phyloP scores from a whole-genome alignment of 1,140 invertebrate species.

The Ceratosolen fusciceps region DNA sequence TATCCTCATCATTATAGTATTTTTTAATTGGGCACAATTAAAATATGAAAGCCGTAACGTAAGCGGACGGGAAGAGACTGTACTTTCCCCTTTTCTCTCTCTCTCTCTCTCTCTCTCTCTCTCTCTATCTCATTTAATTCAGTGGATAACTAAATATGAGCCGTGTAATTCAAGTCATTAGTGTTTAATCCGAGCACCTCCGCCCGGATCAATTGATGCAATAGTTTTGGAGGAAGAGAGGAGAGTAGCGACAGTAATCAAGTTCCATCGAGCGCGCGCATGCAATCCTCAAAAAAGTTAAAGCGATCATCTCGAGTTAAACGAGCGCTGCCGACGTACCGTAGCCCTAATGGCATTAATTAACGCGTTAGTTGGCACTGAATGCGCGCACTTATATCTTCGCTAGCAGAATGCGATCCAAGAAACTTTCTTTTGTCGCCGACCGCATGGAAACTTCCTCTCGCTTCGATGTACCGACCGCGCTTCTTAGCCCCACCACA shows the following conservation, averaged over 20 bases:
- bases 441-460: not conserved
- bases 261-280: not conserved
- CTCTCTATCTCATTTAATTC: too few species aligned
- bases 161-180: not conserved
- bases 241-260: not conserved
- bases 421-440: not conserved
- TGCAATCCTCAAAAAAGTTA: not conserved
- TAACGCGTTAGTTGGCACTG: not conserved
- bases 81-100: too few species aligned
- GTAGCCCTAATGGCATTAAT: constrained; percentile 17
- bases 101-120: too few species aligned
- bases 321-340: not conserved
- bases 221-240: not conserved
- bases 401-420: not conserved
- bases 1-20: too few species aligned
- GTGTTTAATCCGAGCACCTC: not conserved
- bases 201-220: not conserved
- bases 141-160: not conserved
- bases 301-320: not conserved
- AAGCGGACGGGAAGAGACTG: too few species aligned
- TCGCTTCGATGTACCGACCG: not conserved
- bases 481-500: not conserved
- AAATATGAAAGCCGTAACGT: too few species aligned
- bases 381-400: not conserved
- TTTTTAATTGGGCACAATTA: too few species aligned